Evolutionary conservation across 1,140 invertebrate genomes (phyloP).

Genomic region (Artemia franciscana): DNA sequence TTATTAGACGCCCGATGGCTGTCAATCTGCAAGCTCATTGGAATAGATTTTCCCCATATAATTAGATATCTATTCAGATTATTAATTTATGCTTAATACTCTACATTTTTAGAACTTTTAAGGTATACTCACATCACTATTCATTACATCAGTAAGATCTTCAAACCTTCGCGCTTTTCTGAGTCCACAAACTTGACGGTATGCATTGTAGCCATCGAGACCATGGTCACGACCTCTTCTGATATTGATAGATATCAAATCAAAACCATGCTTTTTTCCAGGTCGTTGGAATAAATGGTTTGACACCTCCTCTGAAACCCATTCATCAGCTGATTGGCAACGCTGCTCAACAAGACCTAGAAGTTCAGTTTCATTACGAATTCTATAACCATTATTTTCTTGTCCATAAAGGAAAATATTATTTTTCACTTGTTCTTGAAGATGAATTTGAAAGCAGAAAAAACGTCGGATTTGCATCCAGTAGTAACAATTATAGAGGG

Average conservation of each 20-base stretch:
- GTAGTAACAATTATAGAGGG: too few relatives aligned
- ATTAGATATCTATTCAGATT: too few relatives aligned
- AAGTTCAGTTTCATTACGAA: conserved; percentile 6
- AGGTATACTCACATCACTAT: conserved; percentile 32
- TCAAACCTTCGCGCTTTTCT: conserved; percentile 26
- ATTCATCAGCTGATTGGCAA: conserved; percentile 10
- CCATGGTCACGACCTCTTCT: conserved; percentile 26
- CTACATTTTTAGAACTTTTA: too few relatives aligned
- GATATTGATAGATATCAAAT: conserved; percentile 58
- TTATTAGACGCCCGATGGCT: too few relatives aligned
- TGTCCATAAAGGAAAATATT: too few relatives aligned
- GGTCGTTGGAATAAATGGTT: conserved; percentile 13
- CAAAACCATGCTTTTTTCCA: conserved; percentile 28
- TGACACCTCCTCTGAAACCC: conserved; percentile 12
- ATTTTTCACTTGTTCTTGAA: too few relatives aligned
- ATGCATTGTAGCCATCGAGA: conserved; percentile 15
- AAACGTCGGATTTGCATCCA: too few relatives aligned
- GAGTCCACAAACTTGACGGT: conserved; percentile 15
- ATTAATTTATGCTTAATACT: too few relatives aligned
- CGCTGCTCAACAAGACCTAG: conserved; percentile 5
- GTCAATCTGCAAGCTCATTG: too few relatives aligned
- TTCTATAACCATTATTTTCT: too few relatives aligned
- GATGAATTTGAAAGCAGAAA: too few relatives aligned
- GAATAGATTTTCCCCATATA: too few relatives aligned
- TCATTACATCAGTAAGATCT: conserved; percentile 50